Conservation (phyloP, 2,797 vertebrate genomes). For the Liparis tanakae region DNA sequence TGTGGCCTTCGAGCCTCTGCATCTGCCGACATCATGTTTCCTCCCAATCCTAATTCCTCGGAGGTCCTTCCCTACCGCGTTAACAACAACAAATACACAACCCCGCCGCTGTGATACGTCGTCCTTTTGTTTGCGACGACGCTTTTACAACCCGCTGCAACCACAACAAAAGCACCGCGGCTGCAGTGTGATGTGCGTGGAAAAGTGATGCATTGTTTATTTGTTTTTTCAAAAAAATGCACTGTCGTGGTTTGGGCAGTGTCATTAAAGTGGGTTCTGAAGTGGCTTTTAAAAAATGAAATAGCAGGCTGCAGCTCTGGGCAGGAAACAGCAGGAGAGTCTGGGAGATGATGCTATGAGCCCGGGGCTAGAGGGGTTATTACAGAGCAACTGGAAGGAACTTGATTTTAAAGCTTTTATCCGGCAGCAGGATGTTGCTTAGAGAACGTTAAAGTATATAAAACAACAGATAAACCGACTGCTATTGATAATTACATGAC, state of each 20-base stretch:
- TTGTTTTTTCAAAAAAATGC: background rate
- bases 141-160: background rate
- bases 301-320: conserved; percentile 3
- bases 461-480: conserved; percentile 15
- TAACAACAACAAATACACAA: background rate
- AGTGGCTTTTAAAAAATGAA: conserved; percentile 42
- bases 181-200: background rate
- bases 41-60: background rate
- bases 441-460: conserved; percentile 8
- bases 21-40: background rate
- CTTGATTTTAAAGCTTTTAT: conserved; percentile 28
- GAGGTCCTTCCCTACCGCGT: background rate
- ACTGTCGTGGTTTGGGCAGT: conserved; percentile 16
- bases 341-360: conserved; percentile 46
- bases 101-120: background rate
- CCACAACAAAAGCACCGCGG: background rate
- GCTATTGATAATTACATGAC: background rate
- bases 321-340: conserved; percentile 33
- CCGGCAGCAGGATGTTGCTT: conserved; percentile 10
- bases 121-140: background rate
- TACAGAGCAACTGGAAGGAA: conserved; percentile 29
- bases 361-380: conserved; percentile 30
- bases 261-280: conserved; percentile 4
- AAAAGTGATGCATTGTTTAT: background rate
- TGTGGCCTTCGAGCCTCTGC: too few species aligned